Percentiles rank a stretch among this genome's conserved stretches.
These are phyloP conservation scores for Acanthosepion pharaonis DNA, from an alignment of 2,888 invertebrate species.

Conservation along the genomic window DNA sequence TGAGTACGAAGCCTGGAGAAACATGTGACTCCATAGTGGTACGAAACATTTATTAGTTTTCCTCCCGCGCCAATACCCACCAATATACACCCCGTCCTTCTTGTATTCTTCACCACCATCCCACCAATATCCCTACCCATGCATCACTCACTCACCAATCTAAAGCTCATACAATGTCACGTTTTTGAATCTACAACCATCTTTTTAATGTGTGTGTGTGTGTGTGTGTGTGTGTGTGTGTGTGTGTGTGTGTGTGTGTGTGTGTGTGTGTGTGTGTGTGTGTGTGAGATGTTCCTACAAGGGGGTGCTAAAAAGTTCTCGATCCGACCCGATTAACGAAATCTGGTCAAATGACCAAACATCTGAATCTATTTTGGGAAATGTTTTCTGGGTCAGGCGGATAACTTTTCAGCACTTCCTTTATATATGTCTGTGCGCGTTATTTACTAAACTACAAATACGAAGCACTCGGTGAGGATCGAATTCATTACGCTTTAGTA, in stretches of 20 bases:
- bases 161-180: not conserved
- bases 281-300: no score
- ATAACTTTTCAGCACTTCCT: no score
- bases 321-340: no score
- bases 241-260: no score
- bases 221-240: no score
- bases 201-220: not conserved
- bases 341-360: no score
- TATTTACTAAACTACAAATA: no score
- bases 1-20: slow-evolving; percentile 14
- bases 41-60: not conserved
- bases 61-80: not conserved
- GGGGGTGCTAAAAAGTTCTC: no score
- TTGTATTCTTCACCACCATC: not conserved
- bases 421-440: not conserved
- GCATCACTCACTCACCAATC: not conserved
- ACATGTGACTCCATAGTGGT: not conserved
- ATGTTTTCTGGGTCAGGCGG: not conserved
- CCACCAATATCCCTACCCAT: not conserved
- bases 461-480: no score
- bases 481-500: no score
- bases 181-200: not conserved
- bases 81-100: not conserved
- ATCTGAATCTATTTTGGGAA: no score
- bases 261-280: not conserved